A percentile compares a stretch with the other conserved stretches of the same genome.
Evolutionary conservation across 2,888 invertebrate species (phyloP).

Genomic region (Coecobrya sp.): DNA sequence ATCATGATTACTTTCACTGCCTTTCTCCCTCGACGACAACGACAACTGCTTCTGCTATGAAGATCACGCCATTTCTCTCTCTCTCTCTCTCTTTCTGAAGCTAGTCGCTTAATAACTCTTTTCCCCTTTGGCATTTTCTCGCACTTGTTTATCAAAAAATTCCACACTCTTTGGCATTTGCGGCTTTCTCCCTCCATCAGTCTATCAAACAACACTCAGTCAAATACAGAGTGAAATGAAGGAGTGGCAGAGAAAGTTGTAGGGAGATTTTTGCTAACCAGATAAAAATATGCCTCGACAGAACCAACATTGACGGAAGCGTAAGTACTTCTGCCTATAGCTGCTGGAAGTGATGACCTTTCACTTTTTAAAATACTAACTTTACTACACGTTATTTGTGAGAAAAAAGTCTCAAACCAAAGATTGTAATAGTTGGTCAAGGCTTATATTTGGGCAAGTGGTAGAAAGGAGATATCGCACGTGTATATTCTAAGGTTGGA

Average conservation of each 20-base stretch:
- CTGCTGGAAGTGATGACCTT: too few relatives aligned
- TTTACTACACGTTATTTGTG: too few relatives aligned
- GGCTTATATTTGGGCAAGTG: too few relatives aligned
- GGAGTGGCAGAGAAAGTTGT: not conserved
- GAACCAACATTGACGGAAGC: too few relatives aligned
- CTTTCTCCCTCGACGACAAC: not conserved
- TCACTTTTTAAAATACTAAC: too few relatives aligned
- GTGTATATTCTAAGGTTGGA: too few relatives aligned
- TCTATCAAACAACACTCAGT: not conserved
- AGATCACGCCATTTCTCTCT: constrained; percentile 10
- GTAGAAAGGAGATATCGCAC: too few relatives aligned
- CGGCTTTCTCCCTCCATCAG: not conserved
- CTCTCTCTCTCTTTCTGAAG: too few relatives aligned
- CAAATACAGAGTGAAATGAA: not conserved
- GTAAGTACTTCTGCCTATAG: too few relatives aligned
- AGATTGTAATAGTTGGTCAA: too few relatives aligned
- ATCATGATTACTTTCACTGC: not conserved
- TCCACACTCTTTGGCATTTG: not conserved
- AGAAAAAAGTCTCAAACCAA: too few relatives aligned
- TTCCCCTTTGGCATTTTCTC: constrained; percentile 39
- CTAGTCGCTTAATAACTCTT: constrained; percentile 9
- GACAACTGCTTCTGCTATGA: too few relatives aligned
- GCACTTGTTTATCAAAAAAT: not conserved
- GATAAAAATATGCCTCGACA: not conserved
- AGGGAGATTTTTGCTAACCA: not conserved